Conservation (phyloP, 2,888 invertebrate species). For the Deroplatys truncata region DNA sequence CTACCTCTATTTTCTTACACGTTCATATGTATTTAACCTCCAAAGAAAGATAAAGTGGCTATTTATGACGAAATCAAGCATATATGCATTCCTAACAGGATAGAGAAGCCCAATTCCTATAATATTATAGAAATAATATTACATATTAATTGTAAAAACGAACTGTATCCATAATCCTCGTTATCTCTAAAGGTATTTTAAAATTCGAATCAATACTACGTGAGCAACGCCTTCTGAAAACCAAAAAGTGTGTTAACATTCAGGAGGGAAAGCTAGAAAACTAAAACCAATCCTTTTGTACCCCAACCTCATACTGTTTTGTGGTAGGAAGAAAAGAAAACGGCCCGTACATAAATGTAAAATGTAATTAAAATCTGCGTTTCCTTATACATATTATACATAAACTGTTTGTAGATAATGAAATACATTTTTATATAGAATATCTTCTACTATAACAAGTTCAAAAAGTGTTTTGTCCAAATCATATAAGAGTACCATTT, state of each 20-base stretch:
- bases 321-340: not conserved
- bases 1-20: constrained; percentile 13
- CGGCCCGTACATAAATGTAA: not conserved
- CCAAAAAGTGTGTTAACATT: not conserved
- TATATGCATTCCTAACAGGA: not conserved
- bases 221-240: not conserved
- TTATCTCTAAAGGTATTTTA: not conserved
- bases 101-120: not conserved
- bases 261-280: not conserved
- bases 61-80: not conserved
- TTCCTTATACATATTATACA: not conserved
- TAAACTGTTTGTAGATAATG: constrained; percentile 9
- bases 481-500: not conserved
- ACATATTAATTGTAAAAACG: not conserved
- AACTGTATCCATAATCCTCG: not conserved
- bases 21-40: not conserved
- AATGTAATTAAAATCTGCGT: not conserved
- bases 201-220: not conserved
- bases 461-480: constrained; percentile 13
- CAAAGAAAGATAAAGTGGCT: not conserved
- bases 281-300: constrained; percentile 2
- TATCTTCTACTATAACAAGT: constrained; percentile 7
- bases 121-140: not conserved
- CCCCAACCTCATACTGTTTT: not conserved
- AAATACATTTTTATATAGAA: constrained; percentile 14